Base-by-base conservation (phyloP, 2,888 invertebrate genomes). In the Xestia ashworthii region DNA sequence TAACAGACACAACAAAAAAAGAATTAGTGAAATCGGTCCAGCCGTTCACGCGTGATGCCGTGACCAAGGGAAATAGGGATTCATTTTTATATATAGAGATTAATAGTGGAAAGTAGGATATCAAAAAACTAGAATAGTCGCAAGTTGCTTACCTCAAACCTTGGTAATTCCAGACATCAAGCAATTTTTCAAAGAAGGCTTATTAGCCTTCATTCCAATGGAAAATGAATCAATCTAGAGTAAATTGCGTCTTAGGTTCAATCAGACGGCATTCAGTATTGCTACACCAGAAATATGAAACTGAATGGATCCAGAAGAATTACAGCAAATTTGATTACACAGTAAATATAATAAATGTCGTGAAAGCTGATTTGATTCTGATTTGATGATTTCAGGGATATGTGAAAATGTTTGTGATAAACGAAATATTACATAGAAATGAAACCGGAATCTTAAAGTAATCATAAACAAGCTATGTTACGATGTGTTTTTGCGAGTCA, bases 201-300 rank as follows among this genome's bases (percentile, higher is more conserved):
- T 83, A 81, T 89, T 85, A 84, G 38, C 16, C 48, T 71, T 68
- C 64, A 60, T 78, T 82, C 58, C 64, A 78, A 74, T 69, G 60
- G 77, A 84, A 83, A 85, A 76, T 81, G 75, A 80, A 83, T 81
- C 78, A 78, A 84, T 79, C 50, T 55, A 32, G 67, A 74, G 64
- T 44, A 80, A 81, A 83, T 84, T 80, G 76, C 70, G 65, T 75
- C 77, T 80, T 72, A 65, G 73, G 71, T 73, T 71, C 81, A 89
- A 89, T 89, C 89, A 89, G 81, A 65, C 68, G 66, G 74, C 79
- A 89, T 89, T 88, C 87, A 89, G 44, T 38, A 5, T 66, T 58
- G 60, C 14, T 70, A 78, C 75, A 85, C 74, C 70, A 82, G 82
- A 71, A 81, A 79, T 62, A 78, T 67, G 44, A 72, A n/a, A 66